These are phyloP conservation scores for Perognathus longimembris DNA, from an alignment of 2,113 vertebrate genomes.

Conservation along the genomic window DNA sequence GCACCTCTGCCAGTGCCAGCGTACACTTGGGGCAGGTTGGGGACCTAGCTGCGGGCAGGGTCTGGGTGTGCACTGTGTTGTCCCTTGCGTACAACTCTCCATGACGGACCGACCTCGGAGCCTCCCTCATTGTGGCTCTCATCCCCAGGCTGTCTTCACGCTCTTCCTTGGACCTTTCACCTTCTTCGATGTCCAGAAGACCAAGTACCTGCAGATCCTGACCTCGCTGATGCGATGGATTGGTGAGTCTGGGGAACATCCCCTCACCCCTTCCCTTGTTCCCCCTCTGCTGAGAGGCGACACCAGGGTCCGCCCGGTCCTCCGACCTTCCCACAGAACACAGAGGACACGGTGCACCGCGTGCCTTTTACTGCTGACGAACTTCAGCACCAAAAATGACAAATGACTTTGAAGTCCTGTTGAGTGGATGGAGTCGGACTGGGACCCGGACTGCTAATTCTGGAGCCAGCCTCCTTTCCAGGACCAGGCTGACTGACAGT, in stretches of 20 bases:
- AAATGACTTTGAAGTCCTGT: neutral
- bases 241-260: constrained; percentile 90
- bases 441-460: neutral
- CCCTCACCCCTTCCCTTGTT: neutral
- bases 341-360: neutral
- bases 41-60: fast-evolving
- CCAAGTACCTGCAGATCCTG: constrained; percentile 98
- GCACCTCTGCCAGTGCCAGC: constrained; percentile 35
- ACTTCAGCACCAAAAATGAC: neutral
- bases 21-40: neutral
- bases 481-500: fast-evolving
- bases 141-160: constrained; percentile 91
- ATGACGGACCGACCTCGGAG: fast-evolving
- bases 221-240: constrained; percentile 98
- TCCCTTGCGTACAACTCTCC: fast-evolving
- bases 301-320: neutral
- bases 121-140: neutral
- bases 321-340: neutral
- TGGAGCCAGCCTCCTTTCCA: neutral
- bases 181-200: constrained; percentile 99
- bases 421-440: neutral
- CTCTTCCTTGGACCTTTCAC: constrained; percentile 96
- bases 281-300: fast-evolving
- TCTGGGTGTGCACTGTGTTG: fast-evolving
- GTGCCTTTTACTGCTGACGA: neutral